Base-by-base conservation (phyloP, 2,797 vertebrate species). In the Apogon talboti region DNA sequence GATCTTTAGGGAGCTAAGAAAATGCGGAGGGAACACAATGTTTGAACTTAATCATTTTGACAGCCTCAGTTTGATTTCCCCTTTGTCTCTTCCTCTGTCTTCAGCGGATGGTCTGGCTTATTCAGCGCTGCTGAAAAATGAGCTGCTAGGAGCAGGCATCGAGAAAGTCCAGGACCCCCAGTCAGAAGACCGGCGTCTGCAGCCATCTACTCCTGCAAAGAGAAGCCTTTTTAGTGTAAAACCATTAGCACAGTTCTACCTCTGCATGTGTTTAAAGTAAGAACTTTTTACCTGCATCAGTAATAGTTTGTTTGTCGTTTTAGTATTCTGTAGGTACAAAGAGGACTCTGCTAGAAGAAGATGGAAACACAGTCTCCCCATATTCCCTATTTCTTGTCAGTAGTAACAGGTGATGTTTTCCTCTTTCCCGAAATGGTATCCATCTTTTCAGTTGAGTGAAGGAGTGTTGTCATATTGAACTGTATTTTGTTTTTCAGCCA, bases 151-250 rank as follows among this genome's bases (percentile, higher is more conserved):
- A 7, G 98, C 98, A 0, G 98, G 98, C 16, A 99, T 99, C 0
- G 98, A 99, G 87, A 99, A 99, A 73, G 97, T 99, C 30, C 96
- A 98, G 80, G 98, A 99, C 86, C 98, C 98, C 0, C 97, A 99
- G 90, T 98, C 96, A 0, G 98, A 99, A 73, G 98, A 99, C 76
- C 91, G 98, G 30, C 92, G 98, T 55, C 89, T 99, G 19, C 97
- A 98, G 86, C 96, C 96, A 0, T 98, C 98, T 43, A 98, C 96
- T 0, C 98, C 97, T 0, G 96, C 96, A 85, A 97, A 96, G 78
- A 96, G 97, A 75, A 97, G 96, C 74, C 96, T 99, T 42, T 99
- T 99, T 89, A 98, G 93, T 84, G 98, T 99, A 90, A 92, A 24
- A 16, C 33, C 16, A 28, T 66, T 46, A 1, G 28, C 8, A n/a